Evolutionary conservation across 2,888 invertebrate genomes (phyloP).

Genomic region (Aspidiotus rigidus): DNA sequence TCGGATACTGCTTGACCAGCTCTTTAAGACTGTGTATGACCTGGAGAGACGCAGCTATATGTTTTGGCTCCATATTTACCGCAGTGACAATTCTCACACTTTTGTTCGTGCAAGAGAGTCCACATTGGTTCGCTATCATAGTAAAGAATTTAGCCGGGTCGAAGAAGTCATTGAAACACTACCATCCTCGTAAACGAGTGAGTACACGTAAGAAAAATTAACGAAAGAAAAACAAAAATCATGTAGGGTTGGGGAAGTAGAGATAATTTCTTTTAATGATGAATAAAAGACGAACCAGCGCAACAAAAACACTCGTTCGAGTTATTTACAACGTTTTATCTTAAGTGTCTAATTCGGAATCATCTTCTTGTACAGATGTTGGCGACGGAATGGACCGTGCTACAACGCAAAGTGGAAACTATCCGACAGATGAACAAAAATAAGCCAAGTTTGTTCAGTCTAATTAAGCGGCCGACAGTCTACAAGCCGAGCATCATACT

Average conservation of each 20-base stretch:
- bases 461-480: neutral
- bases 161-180: neutral
- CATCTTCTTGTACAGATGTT: slow-evolving; percentile 6
- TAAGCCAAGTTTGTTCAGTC: neutral
- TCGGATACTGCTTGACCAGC: slow-evolving; percentile 9
- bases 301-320: too few relatives aligned
- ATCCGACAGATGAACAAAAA: neutral
- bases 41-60: slow-evolving; percentile 3
- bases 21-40: neutral
- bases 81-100: slow-evolving; percentile 5
- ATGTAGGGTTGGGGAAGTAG: too few relatives aligned
- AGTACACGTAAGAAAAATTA: neutral
- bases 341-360: too few relatives aligned
- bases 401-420: neutral
- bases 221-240: too few relatives aligned
- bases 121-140: slow-evolving; percentile 34
- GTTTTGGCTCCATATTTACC: slow-evolving; percentile 14
- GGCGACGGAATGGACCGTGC: slow-evolving; percentile 16
- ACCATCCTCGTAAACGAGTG: slow-evolving; percentile 33
- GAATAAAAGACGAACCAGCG: too few relatives aligned
- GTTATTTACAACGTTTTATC: too few relatives aligned
- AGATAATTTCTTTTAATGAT: too few relatives aligned
- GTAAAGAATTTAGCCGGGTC: neutral
- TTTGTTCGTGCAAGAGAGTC: slow-evolving; percentile 34
- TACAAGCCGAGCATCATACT: slow-evolving; percentile 46